These are phyloP conservation scores for Entomobrya multifasciata DNA, from an alignment of 2,888 invertebrate species.

Conservation along the genomic window DNA sequence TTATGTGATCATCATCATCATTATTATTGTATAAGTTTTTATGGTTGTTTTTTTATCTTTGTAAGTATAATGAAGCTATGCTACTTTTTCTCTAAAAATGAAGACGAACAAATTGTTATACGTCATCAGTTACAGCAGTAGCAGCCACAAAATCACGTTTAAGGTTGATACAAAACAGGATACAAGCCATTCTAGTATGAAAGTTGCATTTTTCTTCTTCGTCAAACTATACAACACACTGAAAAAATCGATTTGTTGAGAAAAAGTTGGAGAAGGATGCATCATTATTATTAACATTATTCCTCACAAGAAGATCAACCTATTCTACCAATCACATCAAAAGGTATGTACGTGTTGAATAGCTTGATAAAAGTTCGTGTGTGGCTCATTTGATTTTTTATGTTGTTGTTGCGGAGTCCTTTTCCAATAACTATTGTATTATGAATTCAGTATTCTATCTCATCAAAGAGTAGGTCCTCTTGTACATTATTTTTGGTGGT, in stretches of 20 bases:
- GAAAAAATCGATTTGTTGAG: conserved; percentile 33
- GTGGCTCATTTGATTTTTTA: conserved; percentile 70
- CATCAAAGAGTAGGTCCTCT: not conserved
- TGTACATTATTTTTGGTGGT: conserved; percentile 27
- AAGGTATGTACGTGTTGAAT: conserved; percentile 40
- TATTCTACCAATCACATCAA: not conserved
- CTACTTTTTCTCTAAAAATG: no score
- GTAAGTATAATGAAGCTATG: conserved; percentile 43
- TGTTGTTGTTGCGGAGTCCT: conserved; percentile 6
- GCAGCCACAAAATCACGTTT: no score
- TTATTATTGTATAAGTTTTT: conserved; percentile 10
- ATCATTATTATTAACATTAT: conserved; percentile 33
- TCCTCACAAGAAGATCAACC: conserved; percentile 2
- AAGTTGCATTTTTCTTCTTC: not conserved
- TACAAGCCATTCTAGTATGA: no score
- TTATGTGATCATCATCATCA: conserved; percentile 56
- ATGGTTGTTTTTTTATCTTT: not conserved
- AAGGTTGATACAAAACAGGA: no score
- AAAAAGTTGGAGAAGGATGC: conserved; percentile 29
- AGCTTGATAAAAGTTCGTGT: conserved; percentile 69
- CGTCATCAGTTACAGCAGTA: no score
- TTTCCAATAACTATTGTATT: conserved; percentile 42
- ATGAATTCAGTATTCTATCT: conserved; percentile 6
- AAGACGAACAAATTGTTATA: no score
- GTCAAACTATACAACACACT: not conserved